These are phyloP conservation scores for Trypoxylon attenuatum DNA, from an alignment of 2,888 invertebrate species.

Conservation along the genomic window DNA sequence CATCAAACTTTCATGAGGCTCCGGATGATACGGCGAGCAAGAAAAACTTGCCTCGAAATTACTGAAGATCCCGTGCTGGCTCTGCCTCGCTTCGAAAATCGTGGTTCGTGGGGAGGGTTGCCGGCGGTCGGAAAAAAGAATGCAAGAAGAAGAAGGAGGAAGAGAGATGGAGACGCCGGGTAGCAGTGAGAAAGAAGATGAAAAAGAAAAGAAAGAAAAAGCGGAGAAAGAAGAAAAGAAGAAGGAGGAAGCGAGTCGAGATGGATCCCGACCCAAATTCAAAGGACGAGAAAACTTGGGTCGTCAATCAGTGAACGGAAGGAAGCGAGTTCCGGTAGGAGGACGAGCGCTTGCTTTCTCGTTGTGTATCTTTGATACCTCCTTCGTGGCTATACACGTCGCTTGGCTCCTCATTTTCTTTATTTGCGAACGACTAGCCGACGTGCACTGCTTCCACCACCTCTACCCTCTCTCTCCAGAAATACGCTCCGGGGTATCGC, in stretches of 20 bases:
- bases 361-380: conserved; percentile 65
- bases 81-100: conserved; percentile 36
- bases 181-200: conserved; percentile 39
- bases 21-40: conserved; percentile 52
- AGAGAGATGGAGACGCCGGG: conserved; percentile 7
- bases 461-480: not conserved
- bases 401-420: conserved; percentile 47
- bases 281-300: conserved; percentile 70
- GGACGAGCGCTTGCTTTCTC: conserved; percentile 62
- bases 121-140: conserved; percentile 12
- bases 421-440: conserved; percentile 41
- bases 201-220: conserved; percentile 20
- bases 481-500: conserved; percentile 31
- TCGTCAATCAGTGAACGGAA: conserved; percentile 73
- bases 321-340: conserved; percentile 72
- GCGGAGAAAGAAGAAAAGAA: conserved; percentile 28
- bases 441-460: conserved; percentile 6
- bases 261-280: conserved; percentile 71
- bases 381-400: conserved; percentile 39
- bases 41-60: conserved; percentile 59
- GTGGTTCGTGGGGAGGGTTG: too few species aligned
- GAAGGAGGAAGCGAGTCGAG: conserved; percentile 13
- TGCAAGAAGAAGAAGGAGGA: conserved; percentile 10
- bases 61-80: conserved; percentile 36
- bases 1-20: conserved; percentile 69